Base-by-base conservation (phyloP, 2,888 invertebrate genomes). In the Philaethria dido region DNA sequence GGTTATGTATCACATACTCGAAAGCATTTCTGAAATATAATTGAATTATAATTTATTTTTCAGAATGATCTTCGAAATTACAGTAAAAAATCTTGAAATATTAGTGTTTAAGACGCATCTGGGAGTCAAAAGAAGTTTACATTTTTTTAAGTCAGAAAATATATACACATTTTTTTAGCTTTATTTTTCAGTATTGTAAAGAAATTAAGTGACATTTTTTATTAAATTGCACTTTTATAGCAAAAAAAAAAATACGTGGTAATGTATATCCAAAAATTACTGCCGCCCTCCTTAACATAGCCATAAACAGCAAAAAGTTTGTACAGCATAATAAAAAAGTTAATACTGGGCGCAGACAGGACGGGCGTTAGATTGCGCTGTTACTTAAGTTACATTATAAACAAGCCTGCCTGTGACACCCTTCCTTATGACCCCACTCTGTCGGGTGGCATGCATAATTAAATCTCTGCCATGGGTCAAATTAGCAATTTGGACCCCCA, bases 391-490 rank as follows among this genome's bases (percentile, higher is more conserved):
- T 90, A 91, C 88, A 91, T 91, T 90, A 91, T 90, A 90, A 90
- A 91, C 89, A 90, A 90, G 86, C 81, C 84, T 85, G 89, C 74
- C 82, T 78, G 88, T 87, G 89, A 89, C 89, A 88, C 85, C 85
- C 87, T 86, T 84, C 88, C 83, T 88, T 88, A 87, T 85, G 85
- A 81, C 83, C 85, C 85, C 83, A 80, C 86, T 82, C 83, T 59
- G 77, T 79, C 81, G 83, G 84, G 82, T 84, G 84, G 89, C 85
- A 90, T 92, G 89, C 91, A 92, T 92, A 92, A 92, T 92, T 92
- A 91, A 92, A 91, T 92, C 88, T 88, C 83, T 81, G 88, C 87
- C n/a, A n/a, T n/a, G n/a, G 90, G 90, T 88, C 89, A 91, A 92
- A 92, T 91, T 92, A 92, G 89, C 77, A 77, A 77, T 77, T 91